Evolutionary conservation across 2,888 invertebrate species (phyloP).

Genomic region (Drosophila recens): DNA sequence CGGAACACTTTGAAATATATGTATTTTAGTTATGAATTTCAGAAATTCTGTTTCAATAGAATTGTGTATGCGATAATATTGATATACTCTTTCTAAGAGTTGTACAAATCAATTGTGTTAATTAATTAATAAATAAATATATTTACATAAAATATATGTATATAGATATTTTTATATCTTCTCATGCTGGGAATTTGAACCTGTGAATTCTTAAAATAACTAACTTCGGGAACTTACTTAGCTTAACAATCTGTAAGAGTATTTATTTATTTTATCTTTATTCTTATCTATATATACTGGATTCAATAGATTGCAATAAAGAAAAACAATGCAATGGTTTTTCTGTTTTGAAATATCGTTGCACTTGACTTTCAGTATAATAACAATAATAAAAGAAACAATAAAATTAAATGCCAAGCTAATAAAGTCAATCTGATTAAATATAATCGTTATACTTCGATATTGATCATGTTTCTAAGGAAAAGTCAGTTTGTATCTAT

Average conservation of each 20-base stretch:
- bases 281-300: conserved; percentile 31
- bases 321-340: conserved; percentile 8
- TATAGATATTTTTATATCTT: no score
- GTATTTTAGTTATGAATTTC: conserved; percentile 1
- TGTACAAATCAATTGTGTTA: neutral
- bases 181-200: no score
- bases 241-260: neutral
- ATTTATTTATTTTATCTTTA: neutral
- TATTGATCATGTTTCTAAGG: neutral
- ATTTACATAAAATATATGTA: no score
- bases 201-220: no score
- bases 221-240: neutral
- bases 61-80: neutral
- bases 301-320: conserved; percentile 10
- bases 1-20: neutral
- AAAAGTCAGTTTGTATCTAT: neutral
- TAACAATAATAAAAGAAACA: neutral
- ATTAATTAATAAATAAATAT: neutral
- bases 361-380: conserved; percentile 10
- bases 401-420: neutral
- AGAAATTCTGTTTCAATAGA: neutral
- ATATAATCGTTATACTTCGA: neutral
- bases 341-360: conserved; percentile 24
- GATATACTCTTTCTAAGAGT: neutral
- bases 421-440: no score